Conservation (phyloP, 2,797 vertebrate species). For the Eutrigla gurnardus region DNA sequence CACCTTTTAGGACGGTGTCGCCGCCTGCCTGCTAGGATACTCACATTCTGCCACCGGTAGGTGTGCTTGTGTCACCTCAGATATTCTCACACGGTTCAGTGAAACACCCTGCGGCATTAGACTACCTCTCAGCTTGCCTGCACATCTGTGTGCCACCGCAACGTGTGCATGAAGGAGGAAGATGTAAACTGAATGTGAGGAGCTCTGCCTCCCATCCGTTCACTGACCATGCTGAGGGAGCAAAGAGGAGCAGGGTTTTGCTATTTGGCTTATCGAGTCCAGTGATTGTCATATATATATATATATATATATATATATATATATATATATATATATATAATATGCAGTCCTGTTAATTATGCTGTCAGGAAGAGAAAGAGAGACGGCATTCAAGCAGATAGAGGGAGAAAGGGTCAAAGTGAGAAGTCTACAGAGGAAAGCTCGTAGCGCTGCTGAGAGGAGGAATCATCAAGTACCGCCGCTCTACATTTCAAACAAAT, state of each 20-base stretch:
- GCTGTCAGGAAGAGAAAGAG: conserved; percentile 60
- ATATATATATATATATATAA: conserved; percentile 64
- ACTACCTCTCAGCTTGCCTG: not conserved
- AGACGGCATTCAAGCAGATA: conserved; percentile 32
- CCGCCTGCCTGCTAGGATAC: not conserved
- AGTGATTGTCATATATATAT: conserved; percentile 64
- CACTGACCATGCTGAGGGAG: not conserved
- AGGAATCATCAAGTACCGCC: conserved; percentile 6
- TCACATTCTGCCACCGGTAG: conserved; percentile 17
- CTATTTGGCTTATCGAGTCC: conserved; percentile 43
- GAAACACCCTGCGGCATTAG: conserved; percentile 17
- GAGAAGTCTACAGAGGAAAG: conserved; percentile 46
- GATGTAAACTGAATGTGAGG: conserved; percentile 1
- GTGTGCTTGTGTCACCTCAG: conserved; percentile 34
- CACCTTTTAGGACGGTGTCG: not conserved
- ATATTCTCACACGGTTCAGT: conserved; percentile 22
- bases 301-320: conserved; percentile 65
- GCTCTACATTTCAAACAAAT: not conserved
- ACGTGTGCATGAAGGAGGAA: not conserved
- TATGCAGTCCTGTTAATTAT: conserved; percentile 64
- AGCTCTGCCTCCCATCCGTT: not conserved
- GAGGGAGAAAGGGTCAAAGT: conserved; percentile 45
- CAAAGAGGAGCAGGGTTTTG: conserved; percentile 11
- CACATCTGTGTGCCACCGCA: conserved; percentile 1
- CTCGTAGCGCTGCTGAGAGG: conserved; percentile 6